phyloP scores from a whole-genome alignment of 2,113 vertebrate species.

The Condylura cristata region DNA sequence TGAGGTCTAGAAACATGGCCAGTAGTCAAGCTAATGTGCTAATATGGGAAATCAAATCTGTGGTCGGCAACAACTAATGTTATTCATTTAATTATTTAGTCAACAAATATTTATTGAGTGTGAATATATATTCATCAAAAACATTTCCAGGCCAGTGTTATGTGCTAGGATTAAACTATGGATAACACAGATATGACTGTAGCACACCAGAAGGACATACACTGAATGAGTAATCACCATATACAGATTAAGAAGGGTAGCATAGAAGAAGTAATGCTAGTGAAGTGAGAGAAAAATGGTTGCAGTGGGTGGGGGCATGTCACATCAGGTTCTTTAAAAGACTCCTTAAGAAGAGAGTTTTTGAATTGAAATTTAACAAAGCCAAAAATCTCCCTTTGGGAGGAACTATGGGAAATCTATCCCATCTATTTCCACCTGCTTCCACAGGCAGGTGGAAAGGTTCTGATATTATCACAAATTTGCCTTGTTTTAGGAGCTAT shows the following conservation, averaged over 20 bases:
- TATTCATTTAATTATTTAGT: neutral
- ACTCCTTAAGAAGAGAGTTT: neutral
- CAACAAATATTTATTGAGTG: neutral
- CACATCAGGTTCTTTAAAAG: neutral
- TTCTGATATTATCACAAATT: neutral
- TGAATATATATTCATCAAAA: neutral
- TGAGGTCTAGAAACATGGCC: neutral
- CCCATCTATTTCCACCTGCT: too few species aligned
- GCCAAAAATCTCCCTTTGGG: neutral
- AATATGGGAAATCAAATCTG: neutral
- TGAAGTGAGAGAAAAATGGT: neutral
- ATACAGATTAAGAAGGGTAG: neutral
- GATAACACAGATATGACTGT: neutral
- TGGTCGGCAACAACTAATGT: neutral
- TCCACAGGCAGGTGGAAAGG: neutral
- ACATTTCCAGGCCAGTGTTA: neutral
- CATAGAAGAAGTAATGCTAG: neutral
- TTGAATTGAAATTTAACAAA: neutral
- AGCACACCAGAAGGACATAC: neutral
- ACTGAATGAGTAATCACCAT: neutral
- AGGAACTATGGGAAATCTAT: neutral
- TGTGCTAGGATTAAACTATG: neutral
- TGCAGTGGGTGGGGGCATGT: neutral
- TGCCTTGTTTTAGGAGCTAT: neutral
- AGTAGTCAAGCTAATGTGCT: neutral